Evolutionary conservation across 2,113 vertebrate genomes (phyloP), one percentile per base, ranked within the genome.

Genomic region (Dromas ardeola): DNA sequence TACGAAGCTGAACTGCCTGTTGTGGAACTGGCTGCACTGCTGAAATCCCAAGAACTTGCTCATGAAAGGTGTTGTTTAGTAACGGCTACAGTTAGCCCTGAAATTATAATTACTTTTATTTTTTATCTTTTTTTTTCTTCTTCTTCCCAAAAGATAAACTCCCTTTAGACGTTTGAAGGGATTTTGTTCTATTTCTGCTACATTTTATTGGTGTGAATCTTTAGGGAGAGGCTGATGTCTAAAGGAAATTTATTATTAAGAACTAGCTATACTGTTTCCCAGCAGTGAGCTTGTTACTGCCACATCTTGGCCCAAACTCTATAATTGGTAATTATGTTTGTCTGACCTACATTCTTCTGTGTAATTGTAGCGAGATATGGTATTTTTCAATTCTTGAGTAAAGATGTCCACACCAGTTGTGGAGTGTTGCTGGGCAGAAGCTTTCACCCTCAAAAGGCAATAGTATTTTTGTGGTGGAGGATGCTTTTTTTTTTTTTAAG

Each of bases 251-350:
- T 96, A 93, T 95, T 95, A 96, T 93, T 97, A 96, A 93, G 91
- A 86, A 62, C 78, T 76, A 70, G 78, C 79, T 89, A 95, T 82
- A 85, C 84, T 88, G 84, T 93, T 96, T 91, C 94, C 70, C 86
- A 95, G 91, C 86, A 96, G 81, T 15, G 58, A 94, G 73, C 93
- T 89, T 94, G 62, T 97, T 90, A 95, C 89, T 93, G 93, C 70
- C 89, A 93, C 91, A 93, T 97, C 94, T 88, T 92, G 2, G 0
- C 78, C 89, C 87, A 95, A 95, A 94, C 67, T 85, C 86, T 88
- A 2, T 96, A 97, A 96, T 95, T 95, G 86, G 84, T 93, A 96
- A 97, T 95, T 97, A 95, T 95, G 91, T 97, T 97, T 96, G 89
- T 90, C 94, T 95, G 93, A 96, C 93, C 93, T 91, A 95, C 78